A percentile compares a stretch with the other conserved stretches of the same genome.
Evolutionary conservation across 92 coral and sea anemone genomes (phyloP).

Genomic region (Virgularia gustaviana): DNA sequence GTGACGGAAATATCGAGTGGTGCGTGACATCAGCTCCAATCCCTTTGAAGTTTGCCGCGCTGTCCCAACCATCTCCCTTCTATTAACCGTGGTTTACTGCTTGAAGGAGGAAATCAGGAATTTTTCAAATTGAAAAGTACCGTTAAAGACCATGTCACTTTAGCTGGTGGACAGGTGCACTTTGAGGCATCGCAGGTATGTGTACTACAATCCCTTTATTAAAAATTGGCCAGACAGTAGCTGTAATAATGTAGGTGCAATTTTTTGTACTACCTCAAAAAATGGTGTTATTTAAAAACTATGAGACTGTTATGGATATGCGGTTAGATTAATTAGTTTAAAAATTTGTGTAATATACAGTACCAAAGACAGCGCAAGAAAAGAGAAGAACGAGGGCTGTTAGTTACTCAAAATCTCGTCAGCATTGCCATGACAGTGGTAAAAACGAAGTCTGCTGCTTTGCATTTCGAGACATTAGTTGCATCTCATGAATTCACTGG

Average conservation of each 20-base stretch:
- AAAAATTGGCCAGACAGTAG: too few relatives aligned
- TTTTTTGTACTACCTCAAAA: too few relatives aligned
- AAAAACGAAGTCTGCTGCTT: background rate
- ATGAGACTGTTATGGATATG: background rate
- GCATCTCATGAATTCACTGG: conserved; percentile 24
- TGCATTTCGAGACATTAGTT: conserved; percentile 20
- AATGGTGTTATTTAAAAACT: background rate
- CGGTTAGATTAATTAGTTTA: background rate
- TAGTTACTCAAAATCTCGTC: conserved; percentile 3
- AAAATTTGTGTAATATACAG: background rate
- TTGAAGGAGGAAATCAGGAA: background rate
- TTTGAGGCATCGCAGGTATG: conserved; percentile 15
- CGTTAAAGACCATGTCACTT: conserved; percentile 13
- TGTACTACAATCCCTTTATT: too few relatives aligned
- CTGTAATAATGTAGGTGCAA: too few relatives aligned
- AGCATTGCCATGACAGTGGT: conserved; percentile 1
- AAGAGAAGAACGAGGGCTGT: conserved; percentile 7
- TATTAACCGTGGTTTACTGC: conserved; percentile 4
- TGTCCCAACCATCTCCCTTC: too few relatives aligned
- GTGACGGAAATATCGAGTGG: background rate
- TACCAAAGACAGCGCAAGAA: conserved; percentile 6
- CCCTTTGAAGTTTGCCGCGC: conserved; percentile 4
- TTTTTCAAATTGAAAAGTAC: background rate
- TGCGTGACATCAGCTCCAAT: too few relatives aligned
- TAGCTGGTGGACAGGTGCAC: conserved; percentile 15